Conservation (phyloP, 2,888 invertebrate genomes). For the Nephrotoma appendiculata region DNA sequence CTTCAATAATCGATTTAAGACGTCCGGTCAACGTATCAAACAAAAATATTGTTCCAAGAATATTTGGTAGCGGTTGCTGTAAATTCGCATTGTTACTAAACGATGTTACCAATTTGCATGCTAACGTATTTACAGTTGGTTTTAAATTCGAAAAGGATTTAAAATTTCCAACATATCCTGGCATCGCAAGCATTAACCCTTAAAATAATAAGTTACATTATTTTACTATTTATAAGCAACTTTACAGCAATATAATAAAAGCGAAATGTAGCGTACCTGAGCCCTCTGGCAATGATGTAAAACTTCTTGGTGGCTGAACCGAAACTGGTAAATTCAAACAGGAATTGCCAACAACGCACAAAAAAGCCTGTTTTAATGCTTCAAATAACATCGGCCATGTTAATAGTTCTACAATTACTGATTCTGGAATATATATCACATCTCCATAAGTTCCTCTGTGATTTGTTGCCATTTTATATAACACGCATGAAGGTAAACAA, state of each 20-base stretch:
- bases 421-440: background rate
- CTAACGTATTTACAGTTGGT: conserved; percentile 22
- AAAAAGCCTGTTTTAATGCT: conserved; percentile 30
- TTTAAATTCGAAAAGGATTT: conserved; percentile 14
- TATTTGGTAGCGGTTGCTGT: conserved; percentile 25
- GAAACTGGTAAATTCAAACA: conserved; percentile 13
- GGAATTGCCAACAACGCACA: conserved; percentile 17
- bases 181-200: conserved; percentile 22
- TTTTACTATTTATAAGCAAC: background rate
- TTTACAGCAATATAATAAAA: background rate
- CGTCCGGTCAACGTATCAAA: conserved; percentile 32
- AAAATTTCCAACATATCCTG: conserved; percentile 31
- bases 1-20: conserved; percentile 34
- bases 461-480: background rate
- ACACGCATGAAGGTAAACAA: too few species aligned
- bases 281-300: conserved; percentile 17
- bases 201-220: background rate
- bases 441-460: background rate
- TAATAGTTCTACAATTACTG: conserved; percentile 14
- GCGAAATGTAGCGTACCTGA: background rate
- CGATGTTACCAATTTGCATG: conserved; percentile 36
- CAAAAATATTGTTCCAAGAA: conserved; percentile 34
- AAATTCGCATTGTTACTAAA: conserved; percentile 26
- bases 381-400: conserved; percentile 29
- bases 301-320: conserved; percentile 25